These are phyloP conservation scores for Eupristina koningsbergeri DNA, from an alignment of 1,140 invertebrate genomes.

Conservation along the genomic window DNA sequence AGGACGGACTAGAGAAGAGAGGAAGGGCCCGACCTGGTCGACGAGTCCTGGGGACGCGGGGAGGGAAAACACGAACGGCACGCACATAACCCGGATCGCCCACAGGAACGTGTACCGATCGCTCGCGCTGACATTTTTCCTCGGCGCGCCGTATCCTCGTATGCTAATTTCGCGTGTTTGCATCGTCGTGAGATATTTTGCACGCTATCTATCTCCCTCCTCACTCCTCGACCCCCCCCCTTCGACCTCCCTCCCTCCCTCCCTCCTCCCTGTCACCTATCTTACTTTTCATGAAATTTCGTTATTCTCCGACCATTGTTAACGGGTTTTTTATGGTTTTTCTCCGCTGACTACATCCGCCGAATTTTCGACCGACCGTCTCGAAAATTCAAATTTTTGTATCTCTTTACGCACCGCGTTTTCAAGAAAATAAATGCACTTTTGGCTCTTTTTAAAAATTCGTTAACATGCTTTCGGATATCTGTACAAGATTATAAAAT, in stretches of 20 bases:
- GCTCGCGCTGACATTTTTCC: constrained; percentile 53
- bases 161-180: constrained; percentile 61
- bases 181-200: constrained; percentile 56
- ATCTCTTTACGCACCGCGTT: neutral
- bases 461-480: no score
- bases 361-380: neutral
- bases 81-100: constrained; percentile 55
- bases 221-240: no score
- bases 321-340: neutral
- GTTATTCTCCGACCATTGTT: neutral
- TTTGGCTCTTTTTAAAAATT: neutral
- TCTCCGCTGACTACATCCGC: no score
- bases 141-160: constrained; percentile 49
- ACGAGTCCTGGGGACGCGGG: neutral
- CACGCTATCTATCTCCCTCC: constrained; percentile 37
- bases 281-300: neutral
- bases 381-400: neutral
- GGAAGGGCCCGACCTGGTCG: constrained; percentile 11
- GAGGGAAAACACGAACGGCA: constrained; percentile 19
- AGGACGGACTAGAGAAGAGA: constrained; percentile 15
- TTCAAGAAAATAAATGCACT: neutral
- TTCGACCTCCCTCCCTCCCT: constrained; percentile 20
- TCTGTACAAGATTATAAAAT: neutral
- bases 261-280: neutral
- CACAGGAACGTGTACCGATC: constrained; percentile 62